Percentiles rank a stretch among this genome's conserved stretches.
phyloP scores from a whole-genome alignment of 2,888 invertebrate species.

The Cataglyphis cursor region DNA sequence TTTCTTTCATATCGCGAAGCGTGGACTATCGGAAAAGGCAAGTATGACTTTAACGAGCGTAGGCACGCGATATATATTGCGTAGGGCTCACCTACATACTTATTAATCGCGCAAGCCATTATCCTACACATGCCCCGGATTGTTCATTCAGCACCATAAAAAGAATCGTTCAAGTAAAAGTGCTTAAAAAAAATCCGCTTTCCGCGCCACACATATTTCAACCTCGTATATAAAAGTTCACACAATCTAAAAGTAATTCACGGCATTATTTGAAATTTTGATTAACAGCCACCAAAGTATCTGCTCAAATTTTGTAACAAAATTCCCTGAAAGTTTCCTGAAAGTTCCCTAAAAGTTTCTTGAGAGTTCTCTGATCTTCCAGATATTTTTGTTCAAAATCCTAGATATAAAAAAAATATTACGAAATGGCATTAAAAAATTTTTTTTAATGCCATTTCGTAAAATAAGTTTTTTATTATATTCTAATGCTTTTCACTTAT shows the following conservation, averaged over 20 bases:
- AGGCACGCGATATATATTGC: slow-evolving; percentile 61
- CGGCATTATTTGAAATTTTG: slow-evolving; percentile 3
- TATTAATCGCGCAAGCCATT: slow-evolving; percentile 62
- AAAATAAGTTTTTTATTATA: too few relatives aligned
- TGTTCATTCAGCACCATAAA: slow-evolving; percentile 57
- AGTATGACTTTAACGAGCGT: slow-evolving; percentile 69
- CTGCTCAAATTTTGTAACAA: too few relatives aligned
- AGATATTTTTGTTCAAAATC: too few relatives aligned
- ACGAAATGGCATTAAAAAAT: too few relatives aligned
- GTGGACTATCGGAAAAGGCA: slow-evolving; percentile 54
- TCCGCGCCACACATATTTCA: slow-evolving; percentile 5
- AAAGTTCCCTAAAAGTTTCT: too few relatives aligned
- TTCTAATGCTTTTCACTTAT: too few relatives aligned
- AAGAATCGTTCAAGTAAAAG: slow-evolving; percentile 48
- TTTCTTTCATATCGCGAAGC: not conserved
- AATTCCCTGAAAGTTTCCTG: too few relatives aligned
- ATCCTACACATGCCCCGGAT: slow-evolving; percentile 68
- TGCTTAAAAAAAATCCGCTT: not conserved
- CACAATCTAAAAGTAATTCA: not conserved
- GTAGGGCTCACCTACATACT: slow-evolving; percentile 63
- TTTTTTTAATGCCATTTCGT: too few relatives aligned
- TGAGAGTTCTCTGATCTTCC: too few relatives aligned
- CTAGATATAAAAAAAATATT: too few relatives aligned
- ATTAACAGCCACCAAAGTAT: not conserved
- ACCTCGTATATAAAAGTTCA: not conserved